Conservation (phyloP, 2,888 invertebrate species). For the Peribatodes rhomboidaria region DNA sequence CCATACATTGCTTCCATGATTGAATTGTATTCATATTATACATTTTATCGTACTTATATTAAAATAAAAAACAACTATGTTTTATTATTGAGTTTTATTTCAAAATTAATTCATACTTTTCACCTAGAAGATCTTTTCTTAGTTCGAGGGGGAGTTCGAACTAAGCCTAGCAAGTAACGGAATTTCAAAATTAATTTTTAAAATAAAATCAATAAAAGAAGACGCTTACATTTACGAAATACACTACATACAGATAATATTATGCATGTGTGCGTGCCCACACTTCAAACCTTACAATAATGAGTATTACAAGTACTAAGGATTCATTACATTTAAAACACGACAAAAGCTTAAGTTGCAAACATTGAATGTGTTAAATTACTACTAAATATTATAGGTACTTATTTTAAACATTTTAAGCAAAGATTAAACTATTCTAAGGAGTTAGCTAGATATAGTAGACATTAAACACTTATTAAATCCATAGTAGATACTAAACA, state of each 20-base stretch:
- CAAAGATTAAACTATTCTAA: slow-evolving; percentile 44
- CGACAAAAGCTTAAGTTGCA: slow-evolving; percentile 58
- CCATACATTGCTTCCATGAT: slow-evolving; percentile 81
- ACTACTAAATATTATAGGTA: slow-evolving; percentile 32
- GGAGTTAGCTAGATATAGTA: slow-evolving; percentile 43
- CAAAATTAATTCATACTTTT: background rate
- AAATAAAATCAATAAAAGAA: slow-evolving; percentile 46
- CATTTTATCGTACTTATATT: slow-evolving; percentile 71
- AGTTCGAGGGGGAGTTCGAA: too few species aligned
- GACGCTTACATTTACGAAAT: slow-evolving; percentile 55
- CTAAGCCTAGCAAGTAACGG: too few species aligned
- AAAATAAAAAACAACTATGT: slow-evolving; percentile 70
- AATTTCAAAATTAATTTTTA: background rate
- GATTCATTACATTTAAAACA: slow-evolving; percentile 53
- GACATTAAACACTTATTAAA: slow-evolving; percentile 29
- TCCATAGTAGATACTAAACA: slow-evolving; percentile 34
- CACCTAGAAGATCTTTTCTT: too few species aligned
- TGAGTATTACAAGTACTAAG: slow-evolving; percentile 83
- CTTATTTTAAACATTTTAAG: slow-evolving; percentile 45
- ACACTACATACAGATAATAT: slow-evolving; percentile 46
- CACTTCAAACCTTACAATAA: slow-evolving; percentile 64
- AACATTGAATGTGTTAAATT: slow-evolving; percentile 77
- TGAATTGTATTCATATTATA: slow-evolving; percentile 76
- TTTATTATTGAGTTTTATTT: slow-evolving; percentile 47
- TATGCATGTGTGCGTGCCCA: slow-evolving; percentile 72